phyloP scores from a whole-genome alignment of 2,888 invertebrate genomes.

The Linnaemya tessellans region DNA sequence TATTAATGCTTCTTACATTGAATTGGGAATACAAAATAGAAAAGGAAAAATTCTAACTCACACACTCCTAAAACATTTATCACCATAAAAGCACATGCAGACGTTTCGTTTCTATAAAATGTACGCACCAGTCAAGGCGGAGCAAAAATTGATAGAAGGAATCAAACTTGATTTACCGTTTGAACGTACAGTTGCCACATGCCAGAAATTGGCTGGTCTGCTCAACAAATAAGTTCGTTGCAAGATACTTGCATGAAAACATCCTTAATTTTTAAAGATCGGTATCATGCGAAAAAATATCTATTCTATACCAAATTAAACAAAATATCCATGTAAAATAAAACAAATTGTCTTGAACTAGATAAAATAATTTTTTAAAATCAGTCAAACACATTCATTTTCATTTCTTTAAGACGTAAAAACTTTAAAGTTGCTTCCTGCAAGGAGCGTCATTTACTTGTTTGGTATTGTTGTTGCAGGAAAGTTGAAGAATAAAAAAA shows the following conservation, averaged over 20 bases:
- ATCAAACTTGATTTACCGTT: not conserved
- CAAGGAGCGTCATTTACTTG: not conserved
- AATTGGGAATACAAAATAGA: slow-evolving; percentile 1
- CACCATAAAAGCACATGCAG: slow-evolving; percentile 22
- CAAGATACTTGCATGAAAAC: too few relatives aligned
- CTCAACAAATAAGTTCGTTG: too few relatives aligned
- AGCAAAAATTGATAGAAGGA: not conserved
- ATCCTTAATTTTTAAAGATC: too few relatives aligned
- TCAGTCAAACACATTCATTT: too few relatives aligned
- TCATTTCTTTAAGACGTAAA: too few relatives aligned
- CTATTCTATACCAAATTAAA: too few relatives aligned
- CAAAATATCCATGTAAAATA: too few relatives aligned
- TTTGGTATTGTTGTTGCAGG: slow-evolving; percentile 3
- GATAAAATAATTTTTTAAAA: too few relatives aligned
- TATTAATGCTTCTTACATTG: not conserved
- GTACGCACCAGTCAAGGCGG: not conserved
- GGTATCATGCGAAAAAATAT: too few relatives aligned
- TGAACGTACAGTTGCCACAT: not conserved
- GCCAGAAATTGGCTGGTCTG: not conserved
- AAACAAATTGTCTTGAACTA: too few relatives aligned
- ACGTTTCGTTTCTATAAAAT: slow-evolving; percentile 36
- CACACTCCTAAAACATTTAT: slow-evolving; percentile 37
- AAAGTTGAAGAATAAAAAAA: slow-evolving; percentile 37
- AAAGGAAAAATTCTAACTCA: not conserved
- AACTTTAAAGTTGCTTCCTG: too few relatives aligned